A percentile compares a stretch with the other conserved stretches of the same genome.
phyloP scores from a whole-genome alignment of 2,888 invertebrate species.

The Sicus ferrugineus region DNA sequence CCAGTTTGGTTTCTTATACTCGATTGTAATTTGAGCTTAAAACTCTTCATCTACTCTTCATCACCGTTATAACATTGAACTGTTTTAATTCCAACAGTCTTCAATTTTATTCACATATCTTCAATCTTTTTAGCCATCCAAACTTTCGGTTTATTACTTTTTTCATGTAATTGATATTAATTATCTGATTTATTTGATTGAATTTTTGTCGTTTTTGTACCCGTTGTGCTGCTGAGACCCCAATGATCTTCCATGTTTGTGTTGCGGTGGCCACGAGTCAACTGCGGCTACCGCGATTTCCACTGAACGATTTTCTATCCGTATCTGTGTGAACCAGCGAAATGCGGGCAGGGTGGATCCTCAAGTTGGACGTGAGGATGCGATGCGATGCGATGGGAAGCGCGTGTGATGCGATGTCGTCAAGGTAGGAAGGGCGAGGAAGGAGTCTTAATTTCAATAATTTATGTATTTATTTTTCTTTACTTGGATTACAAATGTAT shows the following conservation, averaged over 20 bases:
- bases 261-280: constrained; percentile 40
- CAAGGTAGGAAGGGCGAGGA: not conserved
- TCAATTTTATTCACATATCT: no score
- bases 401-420: constrained; percentile 5
- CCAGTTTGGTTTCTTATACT: no score
- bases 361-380: not conserved
- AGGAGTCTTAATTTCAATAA: not conserved
- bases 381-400: not conserved
- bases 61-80: no score
- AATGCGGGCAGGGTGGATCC: not conserved
- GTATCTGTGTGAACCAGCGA: constrained; percentile 14
- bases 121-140: no score
- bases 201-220: constrained; percentile 47
- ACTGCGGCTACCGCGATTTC: constrained; percentile 31
- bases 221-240: constrained; percentile 64
- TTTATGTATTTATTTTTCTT: not conserved
- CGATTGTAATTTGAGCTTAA: no score
- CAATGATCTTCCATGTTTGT: constrained; percentile 61
- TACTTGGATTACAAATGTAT: not conserved
- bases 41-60: no score
- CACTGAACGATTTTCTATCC: constrained; percentile 29
- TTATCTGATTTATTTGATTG: constrained; percentile 23
- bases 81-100: no score
- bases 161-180: constrained; percentile 30
- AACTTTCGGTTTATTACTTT: constrained; percentile 36